Base-by-base conservation (phyloP, 2,888 invertebrate genomes). In the Seira ritae region DNA sequence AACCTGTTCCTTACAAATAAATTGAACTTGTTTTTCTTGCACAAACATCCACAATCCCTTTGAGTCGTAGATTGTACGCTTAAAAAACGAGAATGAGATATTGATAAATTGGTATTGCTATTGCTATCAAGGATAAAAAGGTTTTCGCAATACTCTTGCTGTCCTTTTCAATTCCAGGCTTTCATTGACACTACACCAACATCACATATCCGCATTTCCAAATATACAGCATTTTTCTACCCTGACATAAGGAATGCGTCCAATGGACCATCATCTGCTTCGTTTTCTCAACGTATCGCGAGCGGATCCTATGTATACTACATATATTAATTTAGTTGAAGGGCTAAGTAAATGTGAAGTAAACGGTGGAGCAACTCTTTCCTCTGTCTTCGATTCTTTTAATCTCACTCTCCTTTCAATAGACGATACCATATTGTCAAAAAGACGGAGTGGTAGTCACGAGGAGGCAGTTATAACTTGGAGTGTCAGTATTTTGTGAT, bases 91-190 rank as follows among this genome's bases (percentile, higher is more conserved):
- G 60, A n/a, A 17, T 17, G 60, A 60, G 60, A 24, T 74, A 74
- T 74, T 80, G 80, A 80, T 74, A 69, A 73, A 80, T 80, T 73
- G 73, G 20, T 67, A 80, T 69, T 80, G 69, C 46, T 74, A n/a
- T n/a, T n/a, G n/a, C n/a, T n/a, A n/a, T 55, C 55, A 20, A 20
- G 20, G 17, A 55, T 10, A 50, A 60, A 60, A 17, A 60, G 60
- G 17, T 60, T 60, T 42, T 42, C 12, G 42, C 42, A 42, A 60
- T 60, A n/a, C 60, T 17, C 12, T 60, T 10, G 60, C 17, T n/a
- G 60, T 60, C 17, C 60, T 17, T n/a, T 17, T n/a, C n/a, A n/a
- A n/a, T n/a, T n/a, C n/a, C 4, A 60, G 4, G 60, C 60, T 60
- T 15, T n/a, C 60, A 60, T 60, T n/a, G 42, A 42, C 42, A 42